Evolutionary conservation across 2,797 vertebrate species (phyloP).

Genomic region (Cercopithecus hamlyni): DNA sequence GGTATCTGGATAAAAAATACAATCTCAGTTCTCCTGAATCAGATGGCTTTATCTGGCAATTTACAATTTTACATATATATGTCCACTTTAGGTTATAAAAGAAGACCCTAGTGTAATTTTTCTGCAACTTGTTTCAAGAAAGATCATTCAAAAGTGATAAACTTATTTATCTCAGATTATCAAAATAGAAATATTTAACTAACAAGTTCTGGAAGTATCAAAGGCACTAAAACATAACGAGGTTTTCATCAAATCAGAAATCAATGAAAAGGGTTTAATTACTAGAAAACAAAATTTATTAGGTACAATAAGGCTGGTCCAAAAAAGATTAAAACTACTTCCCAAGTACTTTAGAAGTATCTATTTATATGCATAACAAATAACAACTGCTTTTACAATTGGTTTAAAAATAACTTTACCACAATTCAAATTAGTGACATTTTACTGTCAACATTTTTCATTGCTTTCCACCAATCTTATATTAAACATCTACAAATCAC

Average conservation of each 20-base stretch:
- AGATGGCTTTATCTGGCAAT: background rate
- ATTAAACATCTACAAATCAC: constrained; percentile 6
- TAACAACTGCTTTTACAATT: constrained; percentile 31
- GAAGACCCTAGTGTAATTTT: background rate
- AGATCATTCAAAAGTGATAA: constrained; percentile 39
- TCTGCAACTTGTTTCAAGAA: constrained; percentile 45
- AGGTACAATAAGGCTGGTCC: background rate
- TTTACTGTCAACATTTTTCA: constrained; percentile 43
- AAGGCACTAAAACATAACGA: constrained; percentile 45
- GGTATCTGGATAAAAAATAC: constrained; percentile 29
- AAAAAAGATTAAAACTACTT: constrained; percentile 35
- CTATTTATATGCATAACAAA: constrained; percentile 16
- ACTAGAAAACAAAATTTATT: constrained; percentile 5
- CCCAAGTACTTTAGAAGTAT: constrained; percentile 42
- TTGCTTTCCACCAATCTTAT: constrained; percentile 28
- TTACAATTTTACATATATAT: constrained; percentile 18
- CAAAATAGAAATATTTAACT: constrained; percentile 54
- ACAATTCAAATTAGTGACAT: constrained; percentile 27
- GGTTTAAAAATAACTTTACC: constrained; percentile 41
- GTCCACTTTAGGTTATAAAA: background rate
- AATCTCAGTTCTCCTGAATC: background rate
- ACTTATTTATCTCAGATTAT: constrained; percentile 19
- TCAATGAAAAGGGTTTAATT: constrained; percentile 30
- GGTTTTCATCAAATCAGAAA: constrained; percentile 51
- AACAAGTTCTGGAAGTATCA: constrained; percentile 26